phyloP scores from a whole-genome alignment of 92 coral and sea anemone species.

The Montipora capitata region DNA sequence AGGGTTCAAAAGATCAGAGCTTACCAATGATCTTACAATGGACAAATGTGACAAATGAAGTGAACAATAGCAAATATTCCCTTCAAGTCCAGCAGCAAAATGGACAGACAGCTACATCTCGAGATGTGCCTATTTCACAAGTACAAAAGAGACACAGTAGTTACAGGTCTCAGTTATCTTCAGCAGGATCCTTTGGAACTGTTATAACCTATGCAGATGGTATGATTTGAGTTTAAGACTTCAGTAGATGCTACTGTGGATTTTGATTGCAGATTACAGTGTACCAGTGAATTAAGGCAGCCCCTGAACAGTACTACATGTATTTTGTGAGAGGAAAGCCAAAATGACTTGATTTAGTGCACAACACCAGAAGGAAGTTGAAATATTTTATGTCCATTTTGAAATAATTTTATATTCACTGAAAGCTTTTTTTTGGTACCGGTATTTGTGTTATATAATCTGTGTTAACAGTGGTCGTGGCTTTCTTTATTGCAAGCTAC shows the following conservation, averaged over 20 bases:
- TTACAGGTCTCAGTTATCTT: constrained; percentile 69
- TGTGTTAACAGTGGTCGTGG: no score
- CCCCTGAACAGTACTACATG: no score
- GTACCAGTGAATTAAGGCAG: no score
- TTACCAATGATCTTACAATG: constrained; percentile 22
- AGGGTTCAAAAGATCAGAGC: not conserved
- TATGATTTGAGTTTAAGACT: not conserved
- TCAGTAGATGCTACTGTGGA: not conserved
- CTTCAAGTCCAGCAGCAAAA: not conserved
- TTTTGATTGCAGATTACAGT: no score
- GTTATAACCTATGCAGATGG: constrained; percentile 47
- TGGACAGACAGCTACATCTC: constrained; percentile 13
- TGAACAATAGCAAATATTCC: not conserved
- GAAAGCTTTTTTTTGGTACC: no score
- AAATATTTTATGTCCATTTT: no score
- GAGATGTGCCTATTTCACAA: constrained; percentile 22
- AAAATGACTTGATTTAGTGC: no score
- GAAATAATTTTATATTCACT: no score
- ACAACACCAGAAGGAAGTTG: no score
- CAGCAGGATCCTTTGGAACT: constrained; percentile 44
- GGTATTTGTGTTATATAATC: no score
- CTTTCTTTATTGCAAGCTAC: no score
- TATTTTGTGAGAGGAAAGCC: no score
- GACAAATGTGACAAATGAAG: not conserved
- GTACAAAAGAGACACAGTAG: constrained; percentile 43